Evolutionary conservation across 1,140 invertebrate genomes (phyloP), one percentile per base, ranked within the genome.

Genomic region (honey bee (Apis mellifera)): DNA sequence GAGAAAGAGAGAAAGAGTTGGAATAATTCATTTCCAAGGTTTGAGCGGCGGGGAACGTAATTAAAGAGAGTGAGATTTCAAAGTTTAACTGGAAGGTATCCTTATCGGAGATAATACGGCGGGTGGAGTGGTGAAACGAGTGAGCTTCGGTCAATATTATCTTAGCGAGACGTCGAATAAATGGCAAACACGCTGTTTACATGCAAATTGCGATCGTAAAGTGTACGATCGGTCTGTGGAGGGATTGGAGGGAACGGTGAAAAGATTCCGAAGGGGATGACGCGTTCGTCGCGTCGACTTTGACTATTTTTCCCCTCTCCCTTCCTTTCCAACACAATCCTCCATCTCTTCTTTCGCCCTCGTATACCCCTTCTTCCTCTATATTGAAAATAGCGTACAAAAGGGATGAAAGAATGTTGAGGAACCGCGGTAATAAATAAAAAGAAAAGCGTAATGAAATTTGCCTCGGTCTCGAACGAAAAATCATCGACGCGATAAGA

Each of bases 121-220:
- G 17, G 26, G 11, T 9, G 0, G 59, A n/a, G 19, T 15, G 23
- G 54, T n/a, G 26, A 26, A 52, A 32, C 60, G 48, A n/a, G 11
- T 9, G 19, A 59, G 17, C 42, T 75, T 48, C n/a, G 23, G 21
- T 73, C 57, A 23, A 75, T 75, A 52, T 9, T 21, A 9, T 4
- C 23, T 62, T 21, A 19, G n/a, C 19, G 73, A 26, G 48, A 65
- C 73, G 17, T 73, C 55, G 73, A 64, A 76, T 65, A 52, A 52
- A 64, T 32, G 72, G 59, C 72, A 62, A 75, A 26, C 59, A 52
- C 73, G 60, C 23, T 64, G 50, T 76, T 76, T 65, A 54, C 48
- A 54, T 76, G 73, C 60, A 76, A 65, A 76, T 76, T 64, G 60
- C 60, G 23, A 76, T 76, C 73, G 21, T 76, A 64, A 76, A 76